These are phyloP conservation scores for Epinephelus coioides DNA, from an alignment of 2,797 vertebrate genomes.

Conservation along the genomic window DNA sequence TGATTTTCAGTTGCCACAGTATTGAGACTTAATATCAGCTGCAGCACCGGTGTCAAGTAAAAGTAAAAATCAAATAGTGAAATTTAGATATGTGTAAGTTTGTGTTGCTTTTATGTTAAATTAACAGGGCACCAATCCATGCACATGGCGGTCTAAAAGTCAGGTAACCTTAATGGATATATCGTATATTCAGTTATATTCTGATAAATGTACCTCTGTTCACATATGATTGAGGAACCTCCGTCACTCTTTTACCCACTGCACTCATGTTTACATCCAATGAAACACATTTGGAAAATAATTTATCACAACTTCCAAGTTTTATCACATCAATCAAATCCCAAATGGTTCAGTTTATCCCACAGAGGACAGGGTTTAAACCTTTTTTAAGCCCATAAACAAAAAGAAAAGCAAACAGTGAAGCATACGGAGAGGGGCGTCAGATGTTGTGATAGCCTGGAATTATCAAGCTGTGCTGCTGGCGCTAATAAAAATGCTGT, in stretches of 20 bases:
- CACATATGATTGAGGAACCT: no score
- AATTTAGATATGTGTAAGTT: no score
- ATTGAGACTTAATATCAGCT: background rate
- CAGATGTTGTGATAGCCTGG: conserved; percentile 26
- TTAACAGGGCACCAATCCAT: background rate
- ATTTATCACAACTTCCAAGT: no score
- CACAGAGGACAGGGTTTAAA: background rate
- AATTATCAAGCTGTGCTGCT: conserved; percentile 33
- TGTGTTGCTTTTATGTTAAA: background rate
- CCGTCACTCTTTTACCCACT: no score
- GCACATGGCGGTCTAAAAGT: background rate
- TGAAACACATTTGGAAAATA: no score
- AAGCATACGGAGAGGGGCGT: conserved; percentile 14
- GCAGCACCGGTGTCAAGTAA: background rate
- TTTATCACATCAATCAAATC: conserved; percentile 1
- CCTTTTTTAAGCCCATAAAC: conserved; percentile 1
- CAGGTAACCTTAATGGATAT: background rate
- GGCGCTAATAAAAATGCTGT: conserved; percentile 15
- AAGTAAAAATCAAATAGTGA: no score
- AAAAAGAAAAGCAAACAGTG: conserved; percentile 22
- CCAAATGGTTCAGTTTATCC: background rate
- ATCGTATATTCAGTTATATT: background rate
- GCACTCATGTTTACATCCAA: no score
- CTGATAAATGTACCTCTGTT: background rate
- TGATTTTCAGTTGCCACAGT: background rate